Base-by-base conservation (phyloP, 2,113 vertebrate species). In the Donacobius atricapilla region DNA sequence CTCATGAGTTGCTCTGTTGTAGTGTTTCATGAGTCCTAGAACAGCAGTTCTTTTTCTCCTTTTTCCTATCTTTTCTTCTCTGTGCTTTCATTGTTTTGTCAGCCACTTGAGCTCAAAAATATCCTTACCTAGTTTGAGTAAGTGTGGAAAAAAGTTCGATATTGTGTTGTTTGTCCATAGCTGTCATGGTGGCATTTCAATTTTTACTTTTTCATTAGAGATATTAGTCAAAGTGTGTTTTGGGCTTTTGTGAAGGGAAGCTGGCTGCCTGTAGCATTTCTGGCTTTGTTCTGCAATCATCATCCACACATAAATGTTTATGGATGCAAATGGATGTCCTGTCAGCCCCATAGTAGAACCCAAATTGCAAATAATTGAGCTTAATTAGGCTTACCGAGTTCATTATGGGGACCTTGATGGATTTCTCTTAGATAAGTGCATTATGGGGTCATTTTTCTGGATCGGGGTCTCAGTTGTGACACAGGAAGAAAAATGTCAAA, bases 121-220 rank as follows among this genome's bases (percentile, higher is more conserved):
- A 47, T 70, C 65, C 68, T 93, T 83, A 54, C 69, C 54, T 44
- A 64, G 42, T 66, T 42, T 91, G 78, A 93, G n/a, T 82, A 95
- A 90, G 42, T 58, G 42, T 90, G 94, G 65, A 68, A 80, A 51
- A 87, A 20, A 42, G 31, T 90, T 97, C 65, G 23, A 25, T 92
- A 53, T 25, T 69, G 54, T 85, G 75, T 45, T 89, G 30, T 78
- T 93, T 60, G 31, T 87, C 71, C 24, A 5, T 93, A 93, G 87
- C 58, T 94, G 16, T 84, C 15, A 16, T 33, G 50, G 42, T 96
- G 72, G 44, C 54, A 76, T 95, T 95, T 93, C 89, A 85, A 25
- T 94, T 96, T 91, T 61, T 53, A 54, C 42, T 72, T 94, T 87
- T 70, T 93, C 72, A 81, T 89, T 88, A 95, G 57, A 88, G 75